Percentiles rank a stretch among this genome's conserved stretches.
These are phyloP conservation scores for Phrynocephalus forsythii DNA, from an alignment of 2,797 vertebrate genomes.

Conservation along the genomic window DNA sequence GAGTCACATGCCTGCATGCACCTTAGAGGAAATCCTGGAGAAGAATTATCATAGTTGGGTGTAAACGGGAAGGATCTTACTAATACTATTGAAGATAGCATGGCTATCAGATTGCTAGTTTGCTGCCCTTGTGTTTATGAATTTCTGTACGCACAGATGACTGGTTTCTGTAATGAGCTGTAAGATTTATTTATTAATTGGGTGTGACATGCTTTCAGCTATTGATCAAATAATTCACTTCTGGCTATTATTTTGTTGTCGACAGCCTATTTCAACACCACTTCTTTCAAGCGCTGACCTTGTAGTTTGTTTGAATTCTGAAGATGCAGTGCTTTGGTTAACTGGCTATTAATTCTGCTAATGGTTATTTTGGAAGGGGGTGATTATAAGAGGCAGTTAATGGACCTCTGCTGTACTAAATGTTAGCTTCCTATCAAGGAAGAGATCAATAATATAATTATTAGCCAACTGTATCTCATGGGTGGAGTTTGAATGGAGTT, in stretches of 20 bases:
- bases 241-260: constrained; percentile 45
- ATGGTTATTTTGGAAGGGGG: constrained; percentile 63
- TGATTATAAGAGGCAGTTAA: constrained; percentile 65
- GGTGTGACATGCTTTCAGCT: constrained; percentile 33
- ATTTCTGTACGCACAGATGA: background rate
- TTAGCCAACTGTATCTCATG: constrained; percentile 29
- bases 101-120: background rate
- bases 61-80: background rate
- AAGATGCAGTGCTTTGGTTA: constrained; percentile 60
- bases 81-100: background rate
- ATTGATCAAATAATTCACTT: constrained; percentile 59
- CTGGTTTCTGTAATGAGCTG: background rate
- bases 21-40: too few relatives aligned
- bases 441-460: constrained; percentile 41
- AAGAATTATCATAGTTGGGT: background rate
- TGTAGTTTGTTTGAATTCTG: constrained; percentile 36
- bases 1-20: too few relatives aligned
- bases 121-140: background rate
- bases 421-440: constrained; percentile 41
- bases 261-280: constrained; percentile 42
- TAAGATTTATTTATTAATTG: constrained; percentile 47
- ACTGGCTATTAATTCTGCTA: constrained; percentile 69
- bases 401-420: constrained; percentile 50
- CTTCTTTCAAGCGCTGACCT: constrained; percentile 54
- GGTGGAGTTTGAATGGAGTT: background rate